Evolutionary conservation across 2,797 vertebrate species (phyloP), one percentile per base, ranked within the genome.

Genomic region (Sitta carolinensis): DNA sequence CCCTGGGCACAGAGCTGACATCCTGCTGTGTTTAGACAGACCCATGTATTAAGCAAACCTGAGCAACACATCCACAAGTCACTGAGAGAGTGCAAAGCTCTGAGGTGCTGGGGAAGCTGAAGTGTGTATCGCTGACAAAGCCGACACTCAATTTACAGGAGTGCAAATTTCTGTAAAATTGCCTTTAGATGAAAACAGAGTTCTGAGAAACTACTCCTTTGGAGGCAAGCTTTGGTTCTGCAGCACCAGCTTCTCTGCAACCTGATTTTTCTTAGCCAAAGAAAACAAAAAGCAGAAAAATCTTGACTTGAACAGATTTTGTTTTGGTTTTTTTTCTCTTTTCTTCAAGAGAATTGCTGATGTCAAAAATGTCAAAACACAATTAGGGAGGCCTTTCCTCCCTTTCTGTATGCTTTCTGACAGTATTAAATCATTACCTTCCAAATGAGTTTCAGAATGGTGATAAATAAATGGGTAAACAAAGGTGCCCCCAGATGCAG

Each of bases 321-420:
- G 77, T 54, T 94, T 96, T 93, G 85, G 77, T 76, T 94, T 62
- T 94, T 75, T 80, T 78, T 67, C n/a, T 85, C 84, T 25, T 90
- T 62, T 77, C 67, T 95, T 93, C 74, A 69, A 38, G 95, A 82
- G 58, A 94, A 93, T 45, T 1, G 45, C 77, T 79, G 76, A 69
- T 93, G 90, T 91, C 69, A 95, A 64, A 82, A 81, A 84, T 29
- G 83, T 94, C 95, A 96, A 91, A 96, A 95, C 91, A 95, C 59
- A 91, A 87, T 86, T 73, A 94, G 36, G 27, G 73, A 88, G 87
- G 73, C 67, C 76, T 94, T 52, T 91, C 66, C 69, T 68, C 43
- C 42, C 81, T 29, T 75, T 75, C 80, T 69, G 47, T 68, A 34
- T 30, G 62, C 80, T 66, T 93, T 81, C 79, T 88, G 91, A 91